phyloP scores from a whole-genome alignment of 1,140 invertebrate species.

The Aphis gossypii region DNA sequence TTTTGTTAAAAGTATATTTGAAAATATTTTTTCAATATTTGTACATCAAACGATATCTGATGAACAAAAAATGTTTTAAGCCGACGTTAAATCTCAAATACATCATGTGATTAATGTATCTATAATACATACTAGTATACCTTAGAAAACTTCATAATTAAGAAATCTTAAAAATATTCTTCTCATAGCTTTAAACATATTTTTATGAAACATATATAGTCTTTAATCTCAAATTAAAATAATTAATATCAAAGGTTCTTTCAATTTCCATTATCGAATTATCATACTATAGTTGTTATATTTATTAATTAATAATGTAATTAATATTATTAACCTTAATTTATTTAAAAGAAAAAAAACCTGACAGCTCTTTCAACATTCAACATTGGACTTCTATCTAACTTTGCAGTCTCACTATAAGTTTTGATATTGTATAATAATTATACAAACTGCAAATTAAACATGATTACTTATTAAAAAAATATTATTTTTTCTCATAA shows the following conservation, averaged over 20 bases:
- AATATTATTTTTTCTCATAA: background rate
- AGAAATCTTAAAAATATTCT: background rate
- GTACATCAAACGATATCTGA: background rate
- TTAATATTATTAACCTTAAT: background rate
- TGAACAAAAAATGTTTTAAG: background rate
- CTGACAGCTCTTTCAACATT: background rate
- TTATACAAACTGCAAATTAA: background rate
- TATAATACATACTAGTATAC: background rate
- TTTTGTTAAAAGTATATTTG: no score
- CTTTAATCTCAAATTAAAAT: background rate
- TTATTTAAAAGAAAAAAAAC: background rate
- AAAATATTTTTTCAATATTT: conserved; percentile 1
- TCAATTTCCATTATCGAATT: background rate
- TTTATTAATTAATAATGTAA: background rate
- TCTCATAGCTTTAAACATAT: background rate
- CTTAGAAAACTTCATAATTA: background rate
- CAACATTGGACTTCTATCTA: background rate
- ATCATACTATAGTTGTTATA: background rate
- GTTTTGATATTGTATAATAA: background rate
- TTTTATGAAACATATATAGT: background rate
- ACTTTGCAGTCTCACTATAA: background rate
- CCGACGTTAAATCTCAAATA: background rate
- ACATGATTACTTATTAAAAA: background rate
- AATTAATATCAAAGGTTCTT: background rate
- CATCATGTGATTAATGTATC: background rate